phyloP scores from a whole-genome alignment of 1,140 invertebrate species.

The Caenorhabditis briggsae region DNA sequence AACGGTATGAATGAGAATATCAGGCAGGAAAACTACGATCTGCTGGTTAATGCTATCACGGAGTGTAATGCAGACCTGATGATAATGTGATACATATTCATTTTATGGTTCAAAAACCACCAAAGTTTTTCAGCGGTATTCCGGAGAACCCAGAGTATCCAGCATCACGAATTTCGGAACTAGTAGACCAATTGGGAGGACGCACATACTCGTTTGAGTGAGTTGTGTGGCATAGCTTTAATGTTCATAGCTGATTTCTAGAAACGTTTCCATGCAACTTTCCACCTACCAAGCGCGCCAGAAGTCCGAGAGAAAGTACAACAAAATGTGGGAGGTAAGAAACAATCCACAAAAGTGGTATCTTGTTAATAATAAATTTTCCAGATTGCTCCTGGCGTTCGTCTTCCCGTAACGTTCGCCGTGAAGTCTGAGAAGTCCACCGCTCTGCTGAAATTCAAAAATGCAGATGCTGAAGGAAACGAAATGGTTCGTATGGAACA shows the following conservation, averaged over 20 bases:
- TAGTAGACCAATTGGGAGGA: not conserved
- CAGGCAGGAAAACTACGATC: not conserved
- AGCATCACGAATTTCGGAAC: not conserved
- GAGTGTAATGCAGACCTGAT: conserved; percentile 13
- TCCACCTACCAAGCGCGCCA: conserved; percentile 35
- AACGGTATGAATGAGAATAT: conserved; percentile 17
- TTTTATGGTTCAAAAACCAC: no score
- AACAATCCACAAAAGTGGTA: not conserved
- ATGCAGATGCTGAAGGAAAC: conserved; percentile 42
- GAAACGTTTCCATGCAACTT: not conserved
- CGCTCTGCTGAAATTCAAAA: conserved; percentile 40
- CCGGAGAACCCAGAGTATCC: conserved; percentile 18
- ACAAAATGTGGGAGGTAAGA: conserved; percentile 42
- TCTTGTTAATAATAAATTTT: not conserved
- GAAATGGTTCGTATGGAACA: conserved; percentile 41
- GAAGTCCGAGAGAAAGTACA: conserved; percentile 41
- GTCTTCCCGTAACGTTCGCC: not conserved
- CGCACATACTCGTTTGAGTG: conserved; percentile 10
- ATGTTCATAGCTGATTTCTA: not conserved
- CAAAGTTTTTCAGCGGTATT: not conserved
- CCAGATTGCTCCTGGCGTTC: conserved; percentile 41
- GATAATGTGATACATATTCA: not conserved
- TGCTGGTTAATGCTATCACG: conserved; percentile 1
- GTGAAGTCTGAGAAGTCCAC: conserved; percentile 19
- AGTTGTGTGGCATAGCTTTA: not conserved